phyloP scores from a whole-genome alignment of 2,888 invertebrate genomes.

The Epirrhoe tristata region DNA sequence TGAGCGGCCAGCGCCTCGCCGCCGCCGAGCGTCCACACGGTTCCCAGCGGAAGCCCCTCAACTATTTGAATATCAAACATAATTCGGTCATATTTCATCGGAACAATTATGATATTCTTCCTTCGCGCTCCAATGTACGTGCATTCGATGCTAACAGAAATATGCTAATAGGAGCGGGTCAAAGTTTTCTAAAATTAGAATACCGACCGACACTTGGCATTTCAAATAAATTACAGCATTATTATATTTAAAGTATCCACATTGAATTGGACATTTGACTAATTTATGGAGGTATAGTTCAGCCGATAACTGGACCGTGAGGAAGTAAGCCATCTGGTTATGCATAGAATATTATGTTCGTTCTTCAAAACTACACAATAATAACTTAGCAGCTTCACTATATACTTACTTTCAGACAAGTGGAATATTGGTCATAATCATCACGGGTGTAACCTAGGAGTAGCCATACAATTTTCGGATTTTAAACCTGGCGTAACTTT shows the following conservation, averaged over 20 bases:
- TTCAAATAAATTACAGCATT: slow-evolving; percentile 51
- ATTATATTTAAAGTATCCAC: slow-evolving; percentile 36
- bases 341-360: background rate
- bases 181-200: slow-evolving; percentile 60
- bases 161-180: slow-evolving; percentile 66
- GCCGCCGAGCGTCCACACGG: slow-evolving; percentile 45
- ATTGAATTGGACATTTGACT: slow-evolving; percentile 46
- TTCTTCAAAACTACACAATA: slow-evolving; percentile 41
- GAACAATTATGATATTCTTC: slow-evolving; percentile 83
- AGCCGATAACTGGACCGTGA: background rate
- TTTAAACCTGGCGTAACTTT: no score
- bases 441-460: no score
- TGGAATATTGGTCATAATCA: background rate
- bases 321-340: background rate
- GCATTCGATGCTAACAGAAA: slow-evolving; percentile 67
- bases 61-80: slow-evolving; percentile 83
- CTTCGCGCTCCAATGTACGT: slow-evolving; percentile 72
- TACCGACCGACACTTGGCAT: slow-evolving; percentile 49
- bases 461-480: no score
- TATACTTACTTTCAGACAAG: background rate
- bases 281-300: slow-evolving; percentile 35
- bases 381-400: no score
- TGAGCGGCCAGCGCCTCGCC: slow-evolving; percentile 48
- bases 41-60: slow-evolving; percentile 80
- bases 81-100: slow-evolving; percentile 80